Evolutionary conservation across 2,888 invertebrate genomes (phyloP).

Genomic region (Meghimatium bilineatum): DNA sequence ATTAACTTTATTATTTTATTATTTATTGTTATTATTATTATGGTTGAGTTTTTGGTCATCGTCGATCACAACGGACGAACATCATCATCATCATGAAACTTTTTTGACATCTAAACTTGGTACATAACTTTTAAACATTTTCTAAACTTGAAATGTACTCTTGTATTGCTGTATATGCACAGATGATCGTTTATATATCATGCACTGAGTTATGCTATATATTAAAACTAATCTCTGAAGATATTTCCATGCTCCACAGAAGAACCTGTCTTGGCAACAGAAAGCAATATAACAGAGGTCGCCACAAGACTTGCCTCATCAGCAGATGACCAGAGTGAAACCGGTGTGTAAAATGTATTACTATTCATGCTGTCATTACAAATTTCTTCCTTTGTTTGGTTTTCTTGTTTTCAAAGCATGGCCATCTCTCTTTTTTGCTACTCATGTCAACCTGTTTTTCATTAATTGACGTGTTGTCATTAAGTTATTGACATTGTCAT

Average conservation of each 20-base stretch:
- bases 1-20: too few species aligned
- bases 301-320: conserved; percentile 60
- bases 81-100: too few species aligned
- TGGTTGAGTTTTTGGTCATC: too few species aligned
- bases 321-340: conserved; percentile 48
- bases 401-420: background rate
- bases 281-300: conserved; percentile 55
- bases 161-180: too few species aligned
- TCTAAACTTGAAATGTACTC: too few species aligned
- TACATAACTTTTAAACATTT: too few species aligned
- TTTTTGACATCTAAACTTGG: too few species aligned
- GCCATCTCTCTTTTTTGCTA: background rate
- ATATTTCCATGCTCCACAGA: conserved; percentile 40
- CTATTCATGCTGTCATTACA: conserved; percentile 21
- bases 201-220: too few species aligned
- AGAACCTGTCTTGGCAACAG: conserved; percentile 36
- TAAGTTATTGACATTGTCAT: conserved; percentile 5
- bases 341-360: conserved; percentile 56
- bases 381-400: background rate
- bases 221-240: background rate
- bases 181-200: too few species aligned
- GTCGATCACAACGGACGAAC: too few species aligned
- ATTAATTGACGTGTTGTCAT: conserved; percentile 10
- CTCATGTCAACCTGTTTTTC: conserved; percentile 2
- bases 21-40: too few species aligned